phyloP scores from a whole-genome alignment of 2,888 invertebrate genomes.

The Drosophila nr. perissopoda region DNA sequence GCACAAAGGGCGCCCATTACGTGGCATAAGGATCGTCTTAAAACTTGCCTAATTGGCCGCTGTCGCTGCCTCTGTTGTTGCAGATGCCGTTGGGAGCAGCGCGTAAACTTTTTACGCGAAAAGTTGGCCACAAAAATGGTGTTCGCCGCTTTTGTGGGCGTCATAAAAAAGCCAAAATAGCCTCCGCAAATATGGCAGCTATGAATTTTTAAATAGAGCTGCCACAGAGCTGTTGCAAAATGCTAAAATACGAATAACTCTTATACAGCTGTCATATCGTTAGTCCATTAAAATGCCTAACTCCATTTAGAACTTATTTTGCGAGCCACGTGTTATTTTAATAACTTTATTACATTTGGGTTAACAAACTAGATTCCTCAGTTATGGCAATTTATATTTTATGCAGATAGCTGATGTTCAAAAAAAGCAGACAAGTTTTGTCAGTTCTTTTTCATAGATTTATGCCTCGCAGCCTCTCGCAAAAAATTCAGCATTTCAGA shows the following conservation, averaged over 20 bases:
- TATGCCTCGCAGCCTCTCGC: no score
- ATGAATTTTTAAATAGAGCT: slow-evolving; percentile 46
- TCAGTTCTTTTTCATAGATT: no score
- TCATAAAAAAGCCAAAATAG: slow-evolving; percentile 35
- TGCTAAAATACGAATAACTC: slow-evolving; percentile 13
- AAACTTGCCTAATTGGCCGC: slow-evolving; percentile 60
- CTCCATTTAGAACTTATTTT: slow-evolving; percentile 3
- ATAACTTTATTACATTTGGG: not conserved
- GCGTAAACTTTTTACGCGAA: slow-evolving; percentile 44
- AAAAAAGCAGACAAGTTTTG: not conserved
- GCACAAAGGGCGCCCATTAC: slow-evolving; percentile 59
- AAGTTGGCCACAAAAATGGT: slow-evolving; percentile 47
- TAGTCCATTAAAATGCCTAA: slow-evolving; percentile 10
- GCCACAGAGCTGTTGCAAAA: not conserved
- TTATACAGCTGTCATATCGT: slow-evolving; percentile 22
- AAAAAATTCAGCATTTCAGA: no score
- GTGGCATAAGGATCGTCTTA: slow-evolving; percentile 51
- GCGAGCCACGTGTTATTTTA: not conserved
- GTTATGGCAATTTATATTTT: not conserved
- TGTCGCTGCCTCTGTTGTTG: slow-evolving; percentile 3
- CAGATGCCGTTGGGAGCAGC: slow-evolving; percentile 6
- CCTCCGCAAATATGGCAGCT: slow-evolving; percentile 38
- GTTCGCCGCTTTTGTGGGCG: slow-evolving; percentile 30
- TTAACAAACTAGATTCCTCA: not conserved
- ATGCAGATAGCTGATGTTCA: not conserved